Evolutionary conservation across 2,113 vertebrate genomes (phyloP), one percentile per base, ranked within the genome.

Genomic region (Nansenia antarctica): DNA sequence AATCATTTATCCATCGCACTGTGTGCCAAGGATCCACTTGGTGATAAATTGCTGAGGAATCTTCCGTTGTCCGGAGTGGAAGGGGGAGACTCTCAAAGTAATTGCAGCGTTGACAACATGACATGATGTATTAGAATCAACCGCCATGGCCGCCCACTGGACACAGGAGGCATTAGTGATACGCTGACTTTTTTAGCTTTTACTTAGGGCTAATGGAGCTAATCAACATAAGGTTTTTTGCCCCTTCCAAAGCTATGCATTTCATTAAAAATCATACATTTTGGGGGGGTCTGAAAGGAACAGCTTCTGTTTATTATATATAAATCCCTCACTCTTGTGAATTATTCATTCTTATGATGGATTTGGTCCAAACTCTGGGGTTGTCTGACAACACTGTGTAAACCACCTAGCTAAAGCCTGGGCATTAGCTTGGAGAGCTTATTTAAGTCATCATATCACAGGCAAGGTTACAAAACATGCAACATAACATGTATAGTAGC

Each of bases 71-170:
- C 57, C 26, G 32, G 65, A 18, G 34, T 27, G 67, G 35, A 31
- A 62, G 9, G 18, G 54, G 55, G 59, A 65, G 37, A 67, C 27
- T 49, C 42, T 66, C 59, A 67, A 31, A 49, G 62, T 72, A 76
- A 80, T 76, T 78, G 61, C 61, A 65, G 37, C 55, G 58, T 62
- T 78, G 77, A 81, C 70, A 78, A 73, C 62, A 74, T 74, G 74
- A 77, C 81, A 79, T 62, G 65, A 55, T 47, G 34, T 62, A 70
- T 80, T 74, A 77, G 24, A 72, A 53, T 77, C 49, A 65, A 60
- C 65, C 27, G 29, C 65, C 64, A 71, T 69, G 52, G 73, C 34
- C 53, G 35, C 34, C 22, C n/a, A n/a, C n/a, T n/a, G 42, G 34
- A 32, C 30, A 8, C 53, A 54, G 66, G 31, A 37, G 62, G 30